Conservation (phyloP, 2,797 vertebrate species). For the Cygnus olor region DNA sequence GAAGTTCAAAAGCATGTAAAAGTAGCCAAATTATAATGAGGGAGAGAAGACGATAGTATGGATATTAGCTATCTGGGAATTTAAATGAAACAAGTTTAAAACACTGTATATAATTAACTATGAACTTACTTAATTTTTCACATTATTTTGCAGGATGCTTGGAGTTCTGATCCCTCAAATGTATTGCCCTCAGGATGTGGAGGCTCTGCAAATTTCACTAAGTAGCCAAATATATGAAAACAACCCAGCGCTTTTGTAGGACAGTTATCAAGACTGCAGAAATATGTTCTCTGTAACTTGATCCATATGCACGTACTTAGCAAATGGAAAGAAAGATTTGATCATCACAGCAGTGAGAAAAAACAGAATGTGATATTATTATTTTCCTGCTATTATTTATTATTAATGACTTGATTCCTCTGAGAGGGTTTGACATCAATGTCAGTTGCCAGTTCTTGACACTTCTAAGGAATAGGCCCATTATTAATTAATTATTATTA, state of each 20-base stretch:
- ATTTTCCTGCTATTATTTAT: conserved; percentile 65
- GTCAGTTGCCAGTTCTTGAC: conserved; percentile 46
- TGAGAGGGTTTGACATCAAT: conserved; percentile 62
- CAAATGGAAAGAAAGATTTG: conserved; percentile 52
- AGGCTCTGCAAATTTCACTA: neutral
- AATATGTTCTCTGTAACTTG: neutral
- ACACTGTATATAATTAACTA: neutral
- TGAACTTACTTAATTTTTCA: conserved; percentile 1
- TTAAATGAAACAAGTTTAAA: conserved; percentile 31
- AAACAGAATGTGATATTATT: conserved; percentile 73
- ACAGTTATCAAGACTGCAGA: neutral
- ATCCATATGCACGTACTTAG: neutral
- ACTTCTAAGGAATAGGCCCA: conserved; percentile 62
- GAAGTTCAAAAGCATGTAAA: neutral
- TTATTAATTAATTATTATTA: conserved; percentile 73
- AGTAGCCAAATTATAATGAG: neutral
- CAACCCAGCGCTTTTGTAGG: neutral
- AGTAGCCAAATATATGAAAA: neutral
- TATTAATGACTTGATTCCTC: conserved; percentile 70
- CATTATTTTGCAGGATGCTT: conserved; percentile 16
- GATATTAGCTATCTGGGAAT: neutral
- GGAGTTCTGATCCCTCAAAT: neutral
- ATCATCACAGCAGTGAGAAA: conserved; percentile 62
- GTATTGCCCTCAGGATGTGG: neutral
- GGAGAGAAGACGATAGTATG: neutral